These are phyloP conservation scores for Nomada hirtipes DNA, from an alignment of 2,888 invertebrate genomes.

Conservation along the genomic window DNA sequence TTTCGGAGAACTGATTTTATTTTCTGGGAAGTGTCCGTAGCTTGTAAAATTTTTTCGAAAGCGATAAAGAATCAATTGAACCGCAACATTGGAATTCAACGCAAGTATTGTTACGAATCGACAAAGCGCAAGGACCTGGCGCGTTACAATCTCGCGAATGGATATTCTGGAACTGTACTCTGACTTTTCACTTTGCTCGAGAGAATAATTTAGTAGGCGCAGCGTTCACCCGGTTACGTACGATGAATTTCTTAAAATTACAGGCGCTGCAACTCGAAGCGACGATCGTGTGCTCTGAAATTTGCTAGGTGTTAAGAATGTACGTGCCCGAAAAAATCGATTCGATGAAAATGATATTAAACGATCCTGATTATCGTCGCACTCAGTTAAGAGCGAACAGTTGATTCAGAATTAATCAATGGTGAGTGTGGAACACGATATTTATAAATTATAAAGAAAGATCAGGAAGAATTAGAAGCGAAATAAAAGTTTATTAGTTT, in stretches of 20 bases:
- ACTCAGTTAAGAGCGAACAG: too few relatives aligned
- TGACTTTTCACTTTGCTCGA: constrained; percentile 48
- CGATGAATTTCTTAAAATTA: constrained; percentile 31
- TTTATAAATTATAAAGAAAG: not conserved
- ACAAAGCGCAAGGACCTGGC: not conserved
- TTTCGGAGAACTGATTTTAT: too few relatives aligned
- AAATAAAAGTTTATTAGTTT: not conserved
- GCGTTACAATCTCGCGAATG: constrained; percentile 8
- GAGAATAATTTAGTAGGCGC: constrained; percentile 26
- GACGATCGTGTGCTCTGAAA: constrained; percentile 7
- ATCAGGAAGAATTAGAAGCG: not conserved
- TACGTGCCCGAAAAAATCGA: constrained; percentile 26
- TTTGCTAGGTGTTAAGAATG: constrained; percentile 34
- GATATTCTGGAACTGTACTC: constrained; percentile 18
- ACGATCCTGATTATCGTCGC: not conserved
- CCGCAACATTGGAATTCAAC: not conserved
- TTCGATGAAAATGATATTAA: not conserved
- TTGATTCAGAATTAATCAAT: not conserved
- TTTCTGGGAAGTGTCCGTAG: too few relatives aligned
- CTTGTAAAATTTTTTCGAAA: not conserved
- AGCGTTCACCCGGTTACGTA: constrained; percentile 21
- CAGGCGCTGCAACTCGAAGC: not conserved
- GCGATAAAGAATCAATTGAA: not conserved
- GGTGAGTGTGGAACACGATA: not conserved
- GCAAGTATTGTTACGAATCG: not conserved